Evolutionary conservation across 2,113 vertebrate species (phyloP).

Genomic region (Sylvia atricapilla): DNA sequence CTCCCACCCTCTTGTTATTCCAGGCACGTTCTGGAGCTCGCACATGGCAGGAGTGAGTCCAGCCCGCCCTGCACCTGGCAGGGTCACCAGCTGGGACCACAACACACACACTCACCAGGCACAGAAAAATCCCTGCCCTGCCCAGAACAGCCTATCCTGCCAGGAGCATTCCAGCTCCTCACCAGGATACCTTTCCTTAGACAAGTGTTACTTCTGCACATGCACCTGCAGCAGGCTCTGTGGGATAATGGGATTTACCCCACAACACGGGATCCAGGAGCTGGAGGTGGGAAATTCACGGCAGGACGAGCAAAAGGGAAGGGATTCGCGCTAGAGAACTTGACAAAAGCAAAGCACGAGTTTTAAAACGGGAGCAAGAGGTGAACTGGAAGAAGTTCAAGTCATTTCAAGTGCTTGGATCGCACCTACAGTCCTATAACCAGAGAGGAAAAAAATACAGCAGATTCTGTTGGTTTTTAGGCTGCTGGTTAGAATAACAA

Average conservation of each 20-base stretch:
- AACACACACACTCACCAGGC: background rate
- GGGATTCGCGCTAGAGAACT: accelerated
- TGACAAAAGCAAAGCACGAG: background rate
- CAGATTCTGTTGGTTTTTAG: background rate
- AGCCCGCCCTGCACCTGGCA: background rate
- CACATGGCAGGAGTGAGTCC: background rate
- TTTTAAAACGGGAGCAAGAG: background rate
- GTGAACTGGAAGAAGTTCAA: slow-evolving; percentile 1
- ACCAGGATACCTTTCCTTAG: accelerated
- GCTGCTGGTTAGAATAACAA: background rate
- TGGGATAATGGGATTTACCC: background rate
- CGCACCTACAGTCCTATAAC: background rate
- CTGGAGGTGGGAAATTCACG: background rate
- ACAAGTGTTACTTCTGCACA: background rate
- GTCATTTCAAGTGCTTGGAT: background rate
- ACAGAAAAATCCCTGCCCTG: background rate
- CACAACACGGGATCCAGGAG: accelerated
- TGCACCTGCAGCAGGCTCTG: accelerated
- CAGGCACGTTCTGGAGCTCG: background rate
- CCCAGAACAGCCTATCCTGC: background rate
- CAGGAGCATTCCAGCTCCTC: background rate
- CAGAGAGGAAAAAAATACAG: background rate
- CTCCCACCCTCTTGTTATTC: slow-evolving; percentile 11
- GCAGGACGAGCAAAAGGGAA: background rate
- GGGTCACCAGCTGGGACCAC: background rate